These are phyloP conservation scores for Lacanobia oleracea DNA, from an alignment of 2,888 invertebrate species.

Conservation along the genomic window DNA sequence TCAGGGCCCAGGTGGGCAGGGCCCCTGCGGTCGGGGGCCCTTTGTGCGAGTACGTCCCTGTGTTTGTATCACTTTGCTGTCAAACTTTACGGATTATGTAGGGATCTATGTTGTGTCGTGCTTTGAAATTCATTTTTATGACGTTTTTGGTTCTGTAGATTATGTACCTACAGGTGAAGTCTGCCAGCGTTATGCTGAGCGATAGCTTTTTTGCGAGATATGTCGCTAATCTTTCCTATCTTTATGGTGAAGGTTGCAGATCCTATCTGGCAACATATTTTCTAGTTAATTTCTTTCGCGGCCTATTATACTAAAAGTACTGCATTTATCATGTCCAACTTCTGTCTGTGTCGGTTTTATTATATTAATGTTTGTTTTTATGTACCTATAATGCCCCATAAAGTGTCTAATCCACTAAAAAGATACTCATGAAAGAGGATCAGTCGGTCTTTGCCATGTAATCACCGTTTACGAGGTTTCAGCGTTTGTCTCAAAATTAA, in stretches of 20 bases:
- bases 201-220: too few relatives aligned
- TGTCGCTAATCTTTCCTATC: too few relatives aligned
- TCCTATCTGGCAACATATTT: too few relatives aligned
- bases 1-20: slow-evolving; percentile 47
- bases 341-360: too few relatives aligned
- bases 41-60: slow-evolving; percentile 28
- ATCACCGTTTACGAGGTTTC: slow-evolving; percentile 16
- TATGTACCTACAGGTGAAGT: not conserved
- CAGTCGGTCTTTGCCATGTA: not conserved
- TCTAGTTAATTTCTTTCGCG: too few relatives aligned
- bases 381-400: too few relatives aligned
- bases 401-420: not conserved
- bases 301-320: too few relatives aligned
- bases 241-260: too few relatives aligned
- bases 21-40: slow-evolving; percentile 51
- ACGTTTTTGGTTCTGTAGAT: not conserved
- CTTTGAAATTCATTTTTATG: slow-evolving; percentile 27
- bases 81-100: slow-evolving; percentile 49
- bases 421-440: not conserved
- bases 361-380: too few relatives aligned
- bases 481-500: slow-evolving; percentile 43
- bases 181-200: too few relatives aligned
- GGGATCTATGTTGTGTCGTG: slow-evolving; percentile 13
- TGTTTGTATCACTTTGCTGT: slow-evolving; percentile 48
- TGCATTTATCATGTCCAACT: too few relatives aligned